Evolutionary conservation across 2,113 vertebrate genomes (phyloP), one percentile per base, ranked within the genome.

Genomic region (Gavialis gangeticus): DNA sequence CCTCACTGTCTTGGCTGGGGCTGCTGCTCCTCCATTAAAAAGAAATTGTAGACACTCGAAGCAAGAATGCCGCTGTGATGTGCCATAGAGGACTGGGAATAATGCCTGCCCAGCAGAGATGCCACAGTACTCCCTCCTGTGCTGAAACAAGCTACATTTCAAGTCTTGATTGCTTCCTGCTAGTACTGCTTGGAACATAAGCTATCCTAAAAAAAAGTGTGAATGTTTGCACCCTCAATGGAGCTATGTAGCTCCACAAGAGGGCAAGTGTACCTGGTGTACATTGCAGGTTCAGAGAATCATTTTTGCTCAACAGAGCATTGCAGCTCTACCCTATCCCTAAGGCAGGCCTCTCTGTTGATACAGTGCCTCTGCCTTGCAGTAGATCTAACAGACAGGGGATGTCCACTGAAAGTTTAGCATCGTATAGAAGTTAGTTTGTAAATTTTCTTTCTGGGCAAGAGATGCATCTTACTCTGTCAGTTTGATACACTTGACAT

Each of bases 11-110:
- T 4, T 1, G n/a, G 28, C 55, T 46, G 11, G 67, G 59, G 79
- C 17, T 5, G 17, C 46, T 91, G 34, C 24, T 83, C 34, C 3
- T 54, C n/a, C 18, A 34, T 63, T 46, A 88, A 28, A 63, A 84
- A 46, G 28, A 58, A 82, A 73, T 16, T 0, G 0, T 3, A 22
- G 5, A 4, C 19, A 69, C 91, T 89, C 75, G 15, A 7, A 62
- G 58, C 56, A 82, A 46, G 17, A 55, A 3, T 30, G 5, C 5
- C 60, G 12, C 6, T 82, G 21, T 37, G 67, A 16, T 46, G 7
- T 19, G 57, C 27, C 30, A 16, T 66, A 77, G 85, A 73, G 4
- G 18, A 24, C 54, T 71, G 59, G 10, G 4, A 13, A 4, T 4
- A 34, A 60, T 79, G 57, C 28, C 30, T 82, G 5, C 28, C 54